Evolutionary conservation across 2,797 vertebrate species (phyloP), one percentile per base, ranked within the genome.

Genomic region (Parambassis ranga): DNA sequence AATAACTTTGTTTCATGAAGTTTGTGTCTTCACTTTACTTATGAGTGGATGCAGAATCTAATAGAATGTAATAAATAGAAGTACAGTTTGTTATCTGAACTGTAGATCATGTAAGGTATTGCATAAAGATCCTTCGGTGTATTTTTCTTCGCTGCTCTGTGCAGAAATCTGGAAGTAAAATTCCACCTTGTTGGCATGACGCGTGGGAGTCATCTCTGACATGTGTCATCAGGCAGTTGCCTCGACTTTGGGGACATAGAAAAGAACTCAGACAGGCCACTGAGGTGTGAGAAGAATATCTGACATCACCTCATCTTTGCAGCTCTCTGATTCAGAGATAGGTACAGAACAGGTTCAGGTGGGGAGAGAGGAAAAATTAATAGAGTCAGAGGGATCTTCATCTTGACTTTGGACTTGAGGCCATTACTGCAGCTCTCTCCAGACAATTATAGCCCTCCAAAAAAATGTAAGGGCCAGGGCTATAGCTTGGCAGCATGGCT

Each of bases 201-300:
- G 28, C 3, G 46, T 77, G 51, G 68, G 71, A 63, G 76, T 56
- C 39, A 3, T 70, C 58, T 65, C 51, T 75, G 79, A 84, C 73
- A 75, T 33, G 16, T 77, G 67, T 73, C 64, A 77, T 72, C 55
- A 35, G 62, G 38, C 36, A 4, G 24, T 47, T 52, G 47, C 60
- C 31, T 36, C 52, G 52, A 37, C 63, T 77, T 69, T 58, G 22
- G 65, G 58, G 65, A 63, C 50, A 31, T 33, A 24, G 48, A 32
- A 15, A 36, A 62, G 30, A 46, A 65, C 13, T 64, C 32, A 53
- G 75, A 75, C 71, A 70, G 61, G 35, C 39, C 20, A 24, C 26
- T 48, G 43, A 72, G 42, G 71, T 70, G 71, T 72, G 62, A 77
- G 62, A 27, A 16, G 58, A 77, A 75, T 68, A 59, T 67, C 5